phyloP scores from a whole-genome alignment of 2,113 vertebrate genomes.

The Collichthys lucidus region DNA sequence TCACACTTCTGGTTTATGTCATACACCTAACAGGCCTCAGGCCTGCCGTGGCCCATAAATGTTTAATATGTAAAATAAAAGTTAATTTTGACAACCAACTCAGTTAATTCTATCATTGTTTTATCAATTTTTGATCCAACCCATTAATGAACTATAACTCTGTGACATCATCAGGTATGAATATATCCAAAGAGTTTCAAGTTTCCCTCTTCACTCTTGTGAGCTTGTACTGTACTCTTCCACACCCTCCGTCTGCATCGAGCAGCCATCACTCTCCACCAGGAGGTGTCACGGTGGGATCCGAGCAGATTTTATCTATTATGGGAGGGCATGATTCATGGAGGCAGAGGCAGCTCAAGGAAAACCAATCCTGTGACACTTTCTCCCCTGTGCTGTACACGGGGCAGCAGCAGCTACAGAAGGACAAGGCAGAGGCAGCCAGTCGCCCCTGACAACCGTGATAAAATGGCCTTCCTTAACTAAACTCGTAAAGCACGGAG shows the following conservation, averaged over 20 bases:
- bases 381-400: slow-evolving; percentile 73
- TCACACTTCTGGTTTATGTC: no score
- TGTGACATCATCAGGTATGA: background rate
- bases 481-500: slow-evolving; percentile 99
- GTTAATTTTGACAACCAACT: no score
- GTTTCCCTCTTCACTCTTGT: slow-evolving; percentile 10
- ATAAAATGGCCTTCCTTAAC: slow-evolving; percentile 99
- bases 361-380: slow-evolving; percentile 83
- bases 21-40: no score
- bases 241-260: slow-evolving; percentile 27
- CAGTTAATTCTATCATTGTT: no score
- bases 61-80: no score
- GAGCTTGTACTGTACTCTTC: slow-evolving; percentile 20
- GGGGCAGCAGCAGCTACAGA: slow-evolving; percentile 82
- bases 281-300: slow-evolving; percentile 42
- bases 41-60: no score
- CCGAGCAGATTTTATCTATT: slow-evolving; percentile 74
- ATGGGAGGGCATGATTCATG: slow-evolving; percentile 78
- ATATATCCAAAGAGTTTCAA: background rate
- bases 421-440: slow-evolving; percentile 85
- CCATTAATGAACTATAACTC: background rate
- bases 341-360: slow-evolving; percentile 79
- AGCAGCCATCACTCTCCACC: slow-evolving; percentile 54
- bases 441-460: slow-evolving; percentile 91
- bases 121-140: no score